A percentile compares a stretch with the other conserved stretches of the same genome.
Evolutionary conservation across 2,888 invertebrate genomes (phyloP).

Genomic region (Nephrotoma flavescens): DNA sequence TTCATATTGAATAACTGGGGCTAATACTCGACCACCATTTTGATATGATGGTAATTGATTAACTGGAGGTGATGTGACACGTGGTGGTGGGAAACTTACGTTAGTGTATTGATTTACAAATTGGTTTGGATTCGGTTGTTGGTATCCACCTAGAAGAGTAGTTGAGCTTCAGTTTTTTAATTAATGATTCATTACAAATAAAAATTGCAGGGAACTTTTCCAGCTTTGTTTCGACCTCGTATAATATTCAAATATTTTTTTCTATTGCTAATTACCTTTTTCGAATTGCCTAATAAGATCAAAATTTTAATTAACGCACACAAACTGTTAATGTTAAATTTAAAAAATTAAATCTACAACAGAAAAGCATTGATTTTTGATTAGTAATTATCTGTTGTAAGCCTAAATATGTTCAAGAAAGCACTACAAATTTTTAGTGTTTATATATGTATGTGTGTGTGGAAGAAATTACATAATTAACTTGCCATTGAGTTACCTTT

Average conservation of each 20-base stretch:
- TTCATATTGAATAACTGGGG: constrained; percentile 40
- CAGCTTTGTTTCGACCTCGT: neutral
- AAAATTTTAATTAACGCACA: neutral
- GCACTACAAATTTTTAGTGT: neutral
- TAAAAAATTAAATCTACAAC: neutral
- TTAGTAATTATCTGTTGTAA: neutral
- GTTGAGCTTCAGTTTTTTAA: neutral
- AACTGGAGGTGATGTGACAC: constrained; percentile 29
- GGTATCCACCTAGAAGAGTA: neutral
- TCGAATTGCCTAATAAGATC: neutral
- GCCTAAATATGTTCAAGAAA: neutral
- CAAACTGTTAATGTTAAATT: neutral
- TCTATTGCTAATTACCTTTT: neutral
- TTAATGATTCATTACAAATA: neutral
- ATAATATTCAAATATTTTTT: neutral
- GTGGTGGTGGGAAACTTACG: constrained; percentile 23
- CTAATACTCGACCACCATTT: constrained; percentile 42
- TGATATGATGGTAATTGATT: constrained; percentile 26
- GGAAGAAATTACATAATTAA: neutral
- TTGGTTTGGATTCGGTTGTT: constrained; percentile 30
- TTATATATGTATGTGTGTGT: neutral
- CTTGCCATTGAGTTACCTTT: neutral
- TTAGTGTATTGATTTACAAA: constrained; percentile 33
- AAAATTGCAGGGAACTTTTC: neutral
- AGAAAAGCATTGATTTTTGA: neutral